phyloP scores from a whole-genome alignment of 64 coral and sea anemone species.

The Actinia equina region DNA sequence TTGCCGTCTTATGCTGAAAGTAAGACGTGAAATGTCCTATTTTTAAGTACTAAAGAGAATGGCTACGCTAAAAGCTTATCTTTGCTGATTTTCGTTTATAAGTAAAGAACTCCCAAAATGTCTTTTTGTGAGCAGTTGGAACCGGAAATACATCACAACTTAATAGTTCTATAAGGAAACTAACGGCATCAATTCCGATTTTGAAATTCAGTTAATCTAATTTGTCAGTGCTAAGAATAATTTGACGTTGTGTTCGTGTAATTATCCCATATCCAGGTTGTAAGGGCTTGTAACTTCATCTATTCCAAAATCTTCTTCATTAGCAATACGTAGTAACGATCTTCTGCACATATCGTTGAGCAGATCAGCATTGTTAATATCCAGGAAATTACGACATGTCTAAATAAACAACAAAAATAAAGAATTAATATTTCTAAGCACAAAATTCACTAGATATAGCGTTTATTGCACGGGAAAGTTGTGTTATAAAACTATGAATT shows the following conservation, averaged over 20 bases:
- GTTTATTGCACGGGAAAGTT: too few species aligned
- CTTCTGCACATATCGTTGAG: slow-evolving; percentile 65
- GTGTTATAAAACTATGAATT: too few species aligned
- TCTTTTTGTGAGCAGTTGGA: neutral
- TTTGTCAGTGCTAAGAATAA: neutral
- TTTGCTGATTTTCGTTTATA: too few species aligned
- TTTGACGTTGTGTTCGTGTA: neutral
- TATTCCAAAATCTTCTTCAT: slow-evolving; percentile 44
- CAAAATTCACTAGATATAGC: neutral
- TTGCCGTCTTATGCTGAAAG: too few species aligned
- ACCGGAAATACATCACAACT: neutral
- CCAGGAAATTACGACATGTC: slow-evolving; percentile 64
- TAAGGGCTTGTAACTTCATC: slow-evolving; percentile 15
- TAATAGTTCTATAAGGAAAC: neutral
- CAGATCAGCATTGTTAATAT: slow-evolving; percentile 51
- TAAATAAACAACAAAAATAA: slow-evolving; percentile 22
- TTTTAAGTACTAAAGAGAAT: too few species aligned
- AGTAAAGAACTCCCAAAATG: too few species aligned
- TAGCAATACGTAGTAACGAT: slow-evolving; percentile 69
- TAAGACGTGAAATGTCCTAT: too few species aligned
- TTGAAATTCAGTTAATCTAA: neutral
- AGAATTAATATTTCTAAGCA: neutral
- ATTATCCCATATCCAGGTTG: slow-evolving; percentile 10
- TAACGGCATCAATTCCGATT: neutral
- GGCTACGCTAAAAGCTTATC: too few species aligned